A percentile compares a stretch with the other conserved stretches of the same genome.
These are phyloP conservation scores for Gonocerus acuteangulatus DNA, from an alignment of 2,888 invertebrate genomes.

Conservation along the genomic window DNA sequence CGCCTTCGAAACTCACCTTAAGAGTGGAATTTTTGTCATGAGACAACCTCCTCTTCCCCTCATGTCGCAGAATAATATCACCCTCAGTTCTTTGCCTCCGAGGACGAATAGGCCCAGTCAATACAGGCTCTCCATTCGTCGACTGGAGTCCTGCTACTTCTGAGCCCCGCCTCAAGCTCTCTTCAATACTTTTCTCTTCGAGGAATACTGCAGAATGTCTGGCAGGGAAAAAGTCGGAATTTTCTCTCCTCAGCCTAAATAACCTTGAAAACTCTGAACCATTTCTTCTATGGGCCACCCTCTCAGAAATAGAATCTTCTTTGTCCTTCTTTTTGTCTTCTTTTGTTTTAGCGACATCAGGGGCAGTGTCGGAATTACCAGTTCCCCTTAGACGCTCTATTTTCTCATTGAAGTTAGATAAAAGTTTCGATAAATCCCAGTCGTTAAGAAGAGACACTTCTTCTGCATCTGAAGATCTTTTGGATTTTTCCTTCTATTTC, in stretches of 20 bases:
- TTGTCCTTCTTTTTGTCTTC: constrained; percentile 47
- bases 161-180: constrained; percentile 40
- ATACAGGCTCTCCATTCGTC: constrained; percentile 51
- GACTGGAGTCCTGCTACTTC: constrained; percentile 37
- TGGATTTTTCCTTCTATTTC: constrained; percentile 32
- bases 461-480: constrained; percentile 50
- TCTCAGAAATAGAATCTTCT: constrained; percentile 41
- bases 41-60: constrained; percentile 14
- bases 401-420: constrained; percentile 50
- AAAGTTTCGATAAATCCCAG: constrained; percentile 82
- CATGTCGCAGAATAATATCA: constrained; percentile 60
- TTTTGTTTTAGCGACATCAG: constrained; percentile 10
- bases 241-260: constrained; percentile 74
- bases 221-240: constrained; percentile 70
- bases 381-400: constrained; percentile 42
- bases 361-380: neutral
- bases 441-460: constrained; percentile 74
- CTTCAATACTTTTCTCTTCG: constrained; percentile 48
- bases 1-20: constrained; percentile 16
- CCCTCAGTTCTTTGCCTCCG: constrained; percentile 84
- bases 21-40: constrained; percentile 9
- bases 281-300: constrained; percentile 39
- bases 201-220: constrained; percentile 64
- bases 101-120: constrained; percentile 58
- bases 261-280: constrained; percentile 37